Evolutionary conservation across 2,797 vertebrate species (phyloP).

Genomic region (Australoheros facetus): DNA sequence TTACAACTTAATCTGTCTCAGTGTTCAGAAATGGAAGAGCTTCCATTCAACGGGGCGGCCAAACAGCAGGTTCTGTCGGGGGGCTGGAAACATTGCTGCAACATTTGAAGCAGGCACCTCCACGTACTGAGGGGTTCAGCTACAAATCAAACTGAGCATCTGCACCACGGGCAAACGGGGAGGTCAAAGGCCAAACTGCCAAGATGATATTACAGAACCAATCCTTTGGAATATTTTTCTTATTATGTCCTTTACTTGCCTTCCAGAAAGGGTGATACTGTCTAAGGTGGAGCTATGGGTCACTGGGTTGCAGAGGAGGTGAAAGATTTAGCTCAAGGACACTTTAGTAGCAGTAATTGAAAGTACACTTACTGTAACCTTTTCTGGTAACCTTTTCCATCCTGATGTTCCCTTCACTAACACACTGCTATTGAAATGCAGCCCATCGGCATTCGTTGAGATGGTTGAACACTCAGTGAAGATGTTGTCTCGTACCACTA

Average conservation of each 20-base stretch:
- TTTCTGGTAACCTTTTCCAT: neutral
- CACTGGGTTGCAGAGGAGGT: neutral
- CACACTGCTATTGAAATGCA: neutral
- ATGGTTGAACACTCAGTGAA: neutral
- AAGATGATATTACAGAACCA: neutral
- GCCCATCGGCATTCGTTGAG: neutral
- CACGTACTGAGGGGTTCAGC: no score
- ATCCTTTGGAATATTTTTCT: neutral
- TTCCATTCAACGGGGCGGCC: neutral
- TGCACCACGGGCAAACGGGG: accelerated
- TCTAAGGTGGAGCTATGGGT: neutral
- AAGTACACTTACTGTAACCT: neutral
- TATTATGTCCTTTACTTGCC: neutral
- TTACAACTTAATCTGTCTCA: neutral
- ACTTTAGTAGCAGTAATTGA: neutral
- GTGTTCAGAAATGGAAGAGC: neutral
- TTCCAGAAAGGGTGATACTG: neutral
- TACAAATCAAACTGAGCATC: no score
- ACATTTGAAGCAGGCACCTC: neutral
- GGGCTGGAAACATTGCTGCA: neutral
- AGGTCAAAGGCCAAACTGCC: neutral
- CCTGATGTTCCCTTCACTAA: neutral
- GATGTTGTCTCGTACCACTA: neutral
- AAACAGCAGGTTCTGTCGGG: neutral
- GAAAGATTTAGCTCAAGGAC: neutral